Evolutionary conservation across 2,113 vertebrate genomes (phyloP), one percentile per base, ranked within the genome.

Genomic region (Mustela lutreola): DNA sequence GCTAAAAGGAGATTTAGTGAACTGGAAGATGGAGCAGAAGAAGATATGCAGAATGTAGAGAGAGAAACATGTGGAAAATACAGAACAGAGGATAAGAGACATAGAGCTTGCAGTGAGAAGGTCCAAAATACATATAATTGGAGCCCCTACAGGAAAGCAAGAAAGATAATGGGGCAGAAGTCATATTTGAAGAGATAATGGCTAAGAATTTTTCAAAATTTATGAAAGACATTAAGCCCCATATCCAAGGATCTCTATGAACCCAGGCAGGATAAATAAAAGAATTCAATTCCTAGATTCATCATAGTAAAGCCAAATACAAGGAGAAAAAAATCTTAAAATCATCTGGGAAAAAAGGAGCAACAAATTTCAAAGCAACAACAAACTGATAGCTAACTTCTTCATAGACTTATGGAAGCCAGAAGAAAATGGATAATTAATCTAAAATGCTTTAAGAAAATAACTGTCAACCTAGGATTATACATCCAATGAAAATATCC

Each of bases 131-230:
- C 3, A 16, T 16, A 19, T 70, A 70, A 50, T 65, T 76, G n/a
- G 70, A 62, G 21, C 11, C 45, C 50, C 11, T 63, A 60, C 4
- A 60, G 63, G 63, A 86, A 80, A 62, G 28, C 78, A 16, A 31
- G 16, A 39, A 42, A 80, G 73, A 26, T 39, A 80, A 91, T 39
- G 31, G 67, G 14, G 2, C 45, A 65, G 56, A 75, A 58, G n/a
- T 16, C 33, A 53, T 80, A 82, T 48, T 58, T 75, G 63, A 33
- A 82, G 58, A 89, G 58, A 93, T 15, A 62, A 82, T 88, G 76
- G 36, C 65, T 82, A 48, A n/a, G 45, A 76, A 75, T 65, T 92
- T 92, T 87, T 31, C 60, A 89, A 80, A 81, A 92, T 73, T 26
- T 65, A 24, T 53, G 22, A 88, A 92, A 92, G 42, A 92, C 42